Evolutionary conservation across 2,113 vertebrate species (phyloP).

Genomic region (Etheostoma cragini): DNA sequence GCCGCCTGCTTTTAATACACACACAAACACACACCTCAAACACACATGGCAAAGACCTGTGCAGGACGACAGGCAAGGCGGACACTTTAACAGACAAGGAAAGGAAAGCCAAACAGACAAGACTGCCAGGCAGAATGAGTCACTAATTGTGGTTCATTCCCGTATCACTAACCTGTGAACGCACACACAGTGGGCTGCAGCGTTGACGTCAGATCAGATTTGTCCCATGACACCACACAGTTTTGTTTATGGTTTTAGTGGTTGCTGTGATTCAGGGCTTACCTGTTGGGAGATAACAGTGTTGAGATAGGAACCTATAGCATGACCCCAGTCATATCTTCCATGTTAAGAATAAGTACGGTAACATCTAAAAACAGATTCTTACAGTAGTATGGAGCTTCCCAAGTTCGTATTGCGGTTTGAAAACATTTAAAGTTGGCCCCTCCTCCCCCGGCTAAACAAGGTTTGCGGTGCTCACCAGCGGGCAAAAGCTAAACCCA

Average conservation of each 20-base stretch:
- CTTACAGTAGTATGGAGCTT: neutral
- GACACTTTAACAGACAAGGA: slow-evolving; percentile 29
- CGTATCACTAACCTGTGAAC: slow-evolving; percentile 45
- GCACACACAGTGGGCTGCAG: slow-evolving; percentile 10
- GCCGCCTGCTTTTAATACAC: slow-evolving; percentile 56
- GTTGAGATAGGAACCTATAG: neutral
- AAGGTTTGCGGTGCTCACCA: no score
- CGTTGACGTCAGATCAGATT: slow-evolving; percentile 29
- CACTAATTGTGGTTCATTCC: slow-evolving; percentile 57
- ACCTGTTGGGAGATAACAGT: slow-evolving; percentile 36
- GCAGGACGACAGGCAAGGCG: slow-evolving; percentile 17
- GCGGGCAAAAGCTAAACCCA: no score
- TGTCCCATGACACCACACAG: slow-evolving; percentile 17
- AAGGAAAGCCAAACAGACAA: slow-evolving; percentile 30
- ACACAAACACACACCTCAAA: slow-evolving; percentile 21
- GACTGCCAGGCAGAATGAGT: slow-evolving; percentile 12
- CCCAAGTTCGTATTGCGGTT: neutral
- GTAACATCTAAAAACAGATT: neutral
- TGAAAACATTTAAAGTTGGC: no score
- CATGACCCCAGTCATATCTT: neutral
- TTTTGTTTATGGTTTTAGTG: slow-evolving; percentile 5
- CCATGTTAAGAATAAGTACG: neutral
- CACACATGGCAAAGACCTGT: slow-evolving; percentile 50
- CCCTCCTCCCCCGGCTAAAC: no score
- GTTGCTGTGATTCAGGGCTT: slow-evolving; percentile 21